Percentiles rank a stretch among this genome's conserved stretches.
Evolutionary conservation across 2,888 invertebrate species (phyloP).

Genomic region (Ormyrus nitidulus): DNA sequence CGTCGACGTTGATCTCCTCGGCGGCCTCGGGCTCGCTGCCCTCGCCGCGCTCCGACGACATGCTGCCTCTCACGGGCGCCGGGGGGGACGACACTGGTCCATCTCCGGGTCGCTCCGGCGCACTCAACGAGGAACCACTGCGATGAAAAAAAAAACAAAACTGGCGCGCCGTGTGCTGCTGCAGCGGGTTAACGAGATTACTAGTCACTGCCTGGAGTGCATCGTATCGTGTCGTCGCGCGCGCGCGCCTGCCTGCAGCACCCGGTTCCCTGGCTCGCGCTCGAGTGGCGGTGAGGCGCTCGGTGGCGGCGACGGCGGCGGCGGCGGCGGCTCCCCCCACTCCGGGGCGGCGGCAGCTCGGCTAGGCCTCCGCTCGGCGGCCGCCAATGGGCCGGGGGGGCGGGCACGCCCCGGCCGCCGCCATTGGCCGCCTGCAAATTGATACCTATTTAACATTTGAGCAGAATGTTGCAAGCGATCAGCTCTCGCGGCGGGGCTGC

Average conservation of each 20-base stretch:
- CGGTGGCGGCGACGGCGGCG: conserved; percentile 43
- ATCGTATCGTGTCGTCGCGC: conserved; percentile 56
- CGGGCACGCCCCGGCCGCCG: conserved; percentile 59
- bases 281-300: conserved; percentile 63
- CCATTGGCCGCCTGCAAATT: conserved; percentile 70
- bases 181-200: not conserved
- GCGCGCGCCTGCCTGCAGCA: not conserved
- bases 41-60: conserved; percentile 43
- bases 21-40: conserved; percentile 71
- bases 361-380: conserved; percentile 58
- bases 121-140: no score
- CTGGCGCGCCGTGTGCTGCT: not conserved
- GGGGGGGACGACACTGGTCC: not conserved
- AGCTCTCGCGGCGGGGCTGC: conserved; percentile 58
- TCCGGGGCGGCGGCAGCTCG: not conserved
- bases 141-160: no score
- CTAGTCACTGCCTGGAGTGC: conserved; percentile 52
- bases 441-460: conserved; percentile 75
- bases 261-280: conserved; percentile 56
- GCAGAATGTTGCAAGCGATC: conserved; percentile 73
- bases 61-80: not conserved
- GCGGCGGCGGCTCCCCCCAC: conserved; percentile 30
- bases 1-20: conserved; percentile 74
- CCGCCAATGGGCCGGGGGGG: not conserved
- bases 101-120: no score